A percentile compares a stretch with the other conserved stretches of the same genome.
phyloP scores from a whole-genome alignment of 1,140 invertebrate species.

The Saccostrea cuccullata region DNA sequence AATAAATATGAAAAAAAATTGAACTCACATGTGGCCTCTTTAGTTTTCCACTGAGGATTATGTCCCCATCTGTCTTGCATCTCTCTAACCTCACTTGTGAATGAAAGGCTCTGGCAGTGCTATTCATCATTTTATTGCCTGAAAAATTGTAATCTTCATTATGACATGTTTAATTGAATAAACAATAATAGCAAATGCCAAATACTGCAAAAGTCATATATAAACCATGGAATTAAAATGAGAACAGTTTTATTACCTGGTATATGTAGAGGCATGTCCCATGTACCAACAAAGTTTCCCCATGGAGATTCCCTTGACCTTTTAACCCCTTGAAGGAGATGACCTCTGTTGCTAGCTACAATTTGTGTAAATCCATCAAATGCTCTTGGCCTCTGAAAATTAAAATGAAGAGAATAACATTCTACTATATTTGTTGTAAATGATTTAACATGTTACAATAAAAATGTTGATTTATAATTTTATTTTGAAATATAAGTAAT shows the following conservation, averaged over 20 bases:
- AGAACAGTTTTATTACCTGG: slow-evolving; percentile 68
- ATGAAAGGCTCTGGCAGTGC: slow-evolving; percentile 65
- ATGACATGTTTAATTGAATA: no score
- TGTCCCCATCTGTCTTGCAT: slow-evolving; percentile 68
- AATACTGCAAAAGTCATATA: background rate
- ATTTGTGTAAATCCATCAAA: slow-evolving; percentile 72
- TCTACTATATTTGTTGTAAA: background rate
- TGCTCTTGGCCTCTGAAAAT: slow-evolving; percentile 66
- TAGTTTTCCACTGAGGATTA: slow-evolving; percentile 65
- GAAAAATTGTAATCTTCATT: background rate
- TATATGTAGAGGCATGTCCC: slow-evolving; percentile 76
- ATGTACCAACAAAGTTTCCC: slow-evolving; percentile 78
- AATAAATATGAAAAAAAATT: background rate
- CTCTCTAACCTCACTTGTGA: slow-evolving; percentile 61
- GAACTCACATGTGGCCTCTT: slow-evolving; percentile 56
- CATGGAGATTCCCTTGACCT: slow-evolving; percentile 75
- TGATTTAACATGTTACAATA: background rate
- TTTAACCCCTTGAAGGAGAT: slow-evolving; percentile 71
- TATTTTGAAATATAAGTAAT: background rate
- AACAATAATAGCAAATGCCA: background rate
- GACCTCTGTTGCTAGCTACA: slow-evolving; percentile 74
- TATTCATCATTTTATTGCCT: slow-evolving; percentile 71
- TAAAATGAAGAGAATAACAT: background rate
- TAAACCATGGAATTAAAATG: background rate
- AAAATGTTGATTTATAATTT: background rate